These are phyloP conservation scores for Andrena dorsata DNA, from an alignment of 2,888 invertebrate genomes.

Conservation along the genomic window DNA sequence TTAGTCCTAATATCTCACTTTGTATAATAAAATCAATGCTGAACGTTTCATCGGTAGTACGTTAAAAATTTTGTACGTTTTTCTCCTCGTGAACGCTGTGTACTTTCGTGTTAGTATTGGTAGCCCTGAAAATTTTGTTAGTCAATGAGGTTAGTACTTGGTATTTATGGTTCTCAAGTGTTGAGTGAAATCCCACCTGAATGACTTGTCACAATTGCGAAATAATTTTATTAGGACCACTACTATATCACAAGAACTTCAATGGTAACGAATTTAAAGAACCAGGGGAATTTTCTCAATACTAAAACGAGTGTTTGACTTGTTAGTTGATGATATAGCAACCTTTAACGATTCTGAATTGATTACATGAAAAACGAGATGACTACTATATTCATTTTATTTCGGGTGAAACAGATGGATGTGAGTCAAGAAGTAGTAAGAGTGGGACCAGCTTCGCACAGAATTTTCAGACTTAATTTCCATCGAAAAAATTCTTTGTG, in stretches of 20 bases:
- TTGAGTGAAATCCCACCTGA: background rate
- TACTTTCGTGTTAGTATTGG: constrained; percentile 38
- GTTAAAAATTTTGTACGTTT: constrained; percentile 48
- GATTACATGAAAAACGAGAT: background rate
- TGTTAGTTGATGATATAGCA: too few species aligned
- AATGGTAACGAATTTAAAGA: background rate
- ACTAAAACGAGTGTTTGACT: too few species aligned
- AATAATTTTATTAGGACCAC: background rate
- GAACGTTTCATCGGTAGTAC: background rate
- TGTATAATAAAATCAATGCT: constrained; percentile 14
- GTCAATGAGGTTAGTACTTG: background rate
- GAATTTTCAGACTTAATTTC: background rate
- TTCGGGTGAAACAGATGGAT: background rate
- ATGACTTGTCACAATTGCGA: background rate
- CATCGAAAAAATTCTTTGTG: background rate
- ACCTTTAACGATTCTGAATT: background rate
- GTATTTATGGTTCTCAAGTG: background rate
- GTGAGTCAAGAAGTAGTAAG: background rate
- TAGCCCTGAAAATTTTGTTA: constrained; percentile 58
- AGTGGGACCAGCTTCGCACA: constrained; percentile 6
- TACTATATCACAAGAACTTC: too few species aligned
- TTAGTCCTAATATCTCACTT: background rate
- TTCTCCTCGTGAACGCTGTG: background rate
- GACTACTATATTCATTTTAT: constrained; percentile 2
- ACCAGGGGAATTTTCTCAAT: background rate